A percentile compares a stretch with the other conserved stretches of the same genome.
Conservation (phyloP, 2,888 invertebrate species). For the Agelastica alni region DNA sequence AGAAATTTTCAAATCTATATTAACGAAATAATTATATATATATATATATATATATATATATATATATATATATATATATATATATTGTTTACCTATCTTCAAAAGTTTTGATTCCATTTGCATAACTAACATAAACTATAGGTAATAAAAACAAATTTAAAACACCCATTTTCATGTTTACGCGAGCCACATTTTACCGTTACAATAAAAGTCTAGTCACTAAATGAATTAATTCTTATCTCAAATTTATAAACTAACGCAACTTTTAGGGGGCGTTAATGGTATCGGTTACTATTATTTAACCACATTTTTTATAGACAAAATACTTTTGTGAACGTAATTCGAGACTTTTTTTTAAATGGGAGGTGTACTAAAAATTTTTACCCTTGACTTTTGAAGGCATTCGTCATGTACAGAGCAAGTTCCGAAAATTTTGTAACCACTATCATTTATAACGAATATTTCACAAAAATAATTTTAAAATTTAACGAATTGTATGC, state of each 20-base stretch:
- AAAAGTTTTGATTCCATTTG: slow-evolving; percentile 14
- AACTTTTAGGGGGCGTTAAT: slow-evolving; percentile 17
- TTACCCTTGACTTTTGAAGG: no score
- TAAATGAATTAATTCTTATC: not conserved
- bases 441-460: no score
- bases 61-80: no score
- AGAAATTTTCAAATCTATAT: no score
- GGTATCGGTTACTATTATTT: slow-evolving; percentile 19
- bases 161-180: slow-evolving; percentile 19
- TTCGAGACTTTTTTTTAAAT: not conserved
- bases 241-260: slow-evolving; percentile 17
- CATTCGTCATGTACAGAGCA: no score
- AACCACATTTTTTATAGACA: no score
- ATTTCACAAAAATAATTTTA: no score
- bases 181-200: slow-evolving; percentile 10
- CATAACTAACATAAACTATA: slow-evolving; percentile 16
- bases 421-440: no score
- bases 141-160: slow-evolving; percentile 11
- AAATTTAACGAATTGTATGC: no score
- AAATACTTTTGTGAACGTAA: slow-evolving; percentile 3
- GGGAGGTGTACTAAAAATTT: not conserved
- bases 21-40: no score
- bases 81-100: slow-evolving; percentile 15
- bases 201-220: slow-evolving; percentile 2
- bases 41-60: no score